Evolutionary conservation across 2,888 invertebrate species (phyloP).

Genomic region (Drosophila diplacantha): DNA sequence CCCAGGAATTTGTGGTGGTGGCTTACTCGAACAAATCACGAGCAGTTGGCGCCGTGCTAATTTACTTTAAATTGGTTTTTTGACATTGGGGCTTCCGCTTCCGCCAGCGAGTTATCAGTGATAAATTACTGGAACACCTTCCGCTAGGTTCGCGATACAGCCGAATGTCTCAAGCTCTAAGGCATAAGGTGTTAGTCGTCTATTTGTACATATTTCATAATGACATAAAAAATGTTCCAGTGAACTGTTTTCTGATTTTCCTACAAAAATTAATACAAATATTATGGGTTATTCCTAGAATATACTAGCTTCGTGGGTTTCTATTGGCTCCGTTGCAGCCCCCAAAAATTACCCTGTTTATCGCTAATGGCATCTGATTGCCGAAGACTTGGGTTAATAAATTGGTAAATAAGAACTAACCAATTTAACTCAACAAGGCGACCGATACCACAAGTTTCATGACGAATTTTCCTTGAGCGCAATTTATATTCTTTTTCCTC

Average conservation of each 20-base stretch:
- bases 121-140: constrained; percentile 28
- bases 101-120: constrained; percentile 37
- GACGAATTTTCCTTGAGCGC: constrained; percentile 48
- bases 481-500: constrained; percentile 32
- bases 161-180: not conserved
- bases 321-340: not conserved
- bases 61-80: constrained; percentile 69
- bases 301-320: not conserved
- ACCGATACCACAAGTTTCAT: constrained; percentile 37
- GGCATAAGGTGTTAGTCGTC: not conserved
- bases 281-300: no score
- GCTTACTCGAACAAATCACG: constrained; percentile 43
- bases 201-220: not conserved
- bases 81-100: constrained; percentile 33
- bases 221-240: not conserved
- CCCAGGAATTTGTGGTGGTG: constrained; percentile 3
- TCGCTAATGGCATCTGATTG: constrained; percentile 61
- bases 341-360: constrained; percentile 48
- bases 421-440: constrained; percentile 41
- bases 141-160: not conserved
- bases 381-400: constrained; percentile 46
- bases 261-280: not conserved
- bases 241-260: not conserved
- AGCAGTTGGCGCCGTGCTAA: constrained; percentile 53
- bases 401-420: constrained; percentile 65